phyloP scores from a whole-genome alignment of 2,888 invertebrate species.

The Pseudococcus jackbeardsleyi region DNA sequence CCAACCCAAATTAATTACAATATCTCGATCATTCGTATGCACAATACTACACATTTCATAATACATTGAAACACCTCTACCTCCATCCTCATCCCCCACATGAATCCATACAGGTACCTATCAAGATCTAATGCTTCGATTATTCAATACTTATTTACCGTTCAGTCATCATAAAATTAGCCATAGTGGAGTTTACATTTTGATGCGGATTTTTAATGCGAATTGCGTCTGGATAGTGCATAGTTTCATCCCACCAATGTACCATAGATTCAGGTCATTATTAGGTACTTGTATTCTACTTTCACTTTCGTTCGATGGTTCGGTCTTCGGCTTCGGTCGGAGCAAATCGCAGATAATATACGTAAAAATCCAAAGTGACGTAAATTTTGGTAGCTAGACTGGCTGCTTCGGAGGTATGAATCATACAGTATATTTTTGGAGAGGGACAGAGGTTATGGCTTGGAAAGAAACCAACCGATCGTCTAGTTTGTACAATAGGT shows the following conservation, averaged over 20 bases:
- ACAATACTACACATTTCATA: not conserved
- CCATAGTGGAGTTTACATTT: not conserved
- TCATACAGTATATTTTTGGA: not conserved
- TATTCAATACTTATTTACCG: not conserved
- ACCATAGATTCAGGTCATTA: conserved; percentile 25
- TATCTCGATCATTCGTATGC: not conserved
- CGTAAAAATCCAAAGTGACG: not conserved
- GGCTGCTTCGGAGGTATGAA: not conserved
- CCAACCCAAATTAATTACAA: not conserved
- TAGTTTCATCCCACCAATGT: conserved; percentile 29
- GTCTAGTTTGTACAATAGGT: no score
- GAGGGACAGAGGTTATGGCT: no score
- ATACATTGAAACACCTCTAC: not conserved
- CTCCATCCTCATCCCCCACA: not conserved
- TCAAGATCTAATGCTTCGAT: not conserved
- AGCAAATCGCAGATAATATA: not conserved
- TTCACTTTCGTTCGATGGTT: not conserved
- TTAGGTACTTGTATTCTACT: not conserved
- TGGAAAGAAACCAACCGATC: no score
- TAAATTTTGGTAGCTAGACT: conserved; percentile 8
- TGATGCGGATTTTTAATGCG: not conserved
- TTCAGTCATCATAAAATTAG: conserved; percentile 8
- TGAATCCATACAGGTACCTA: no score
- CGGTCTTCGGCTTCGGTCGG: not conserved
- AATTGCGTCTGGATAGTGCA: conserved; percentile 23